Base-by-base conservation (phyloP, 2,113 vertebrate genomes). In the Poecilia latipinna region DNA sequence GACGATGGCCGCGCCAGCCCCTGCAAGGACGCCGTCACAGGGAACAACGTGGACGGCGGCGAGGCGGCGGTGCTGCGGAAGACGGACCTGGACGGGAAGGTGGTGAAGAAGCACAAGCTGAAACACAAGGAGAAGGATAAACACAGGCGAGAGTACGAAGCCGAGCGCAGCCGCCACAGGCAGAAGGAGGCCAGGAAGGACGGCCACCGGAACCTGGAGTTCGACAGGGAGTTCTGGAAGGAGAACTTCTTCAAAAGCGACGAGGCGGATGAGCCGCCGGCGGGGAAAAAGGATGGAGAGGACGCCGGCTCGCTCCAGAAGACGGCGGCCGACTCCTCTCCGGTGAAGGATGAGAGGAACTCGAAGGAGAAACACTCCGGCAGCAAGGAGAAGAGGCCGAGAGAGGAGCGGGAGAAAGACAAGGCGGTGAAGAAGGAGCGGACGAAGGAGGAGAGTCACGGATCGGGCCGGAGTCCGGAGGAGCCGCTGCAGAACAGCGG, bases 161-260 rank as follows among this genome's bases (percentile, higher is more conserved):
- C 93, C 6, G 97, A 98, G 78, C 96, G 95, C 42, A 97, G 96
- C 85, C 96, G 96, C 81, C 96, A 97, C 73, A 96, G 94, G 82
- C 96, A 94, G 82, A 97, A 96, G 74, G 97, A 98, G 32, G 89
- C 85, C 75, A 86, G 88, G 83, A 98, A 96, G 93, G 97, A 97
- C 2, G 69, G 94, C 66, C 97, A 96, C 91, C 96, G 96, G 91
- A 98, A 96, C 93, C 72, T 96, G 78, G 98, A 99, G 87, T 99
- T 99, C 92, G 98, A 99, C 92, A 93, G 97, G 90, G 98, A 99
- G 92, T 99, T 99, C 92, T 99, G 98, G 98, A 99, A 99, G 91
- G 97, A 99, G 63, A 99, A 99, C 82, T 99, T 99, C 90, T 99
- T 99, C 93, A 99, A 98, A 95, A 99, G 96, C 83, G 98, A 99